A percentile compares a stretch with the other conserved stretches of the same genome.
Evolutionary conservation across 2,113 vertebrate genomes (phyloP).

Genomic region (Ammodytes marinus): DNA sequence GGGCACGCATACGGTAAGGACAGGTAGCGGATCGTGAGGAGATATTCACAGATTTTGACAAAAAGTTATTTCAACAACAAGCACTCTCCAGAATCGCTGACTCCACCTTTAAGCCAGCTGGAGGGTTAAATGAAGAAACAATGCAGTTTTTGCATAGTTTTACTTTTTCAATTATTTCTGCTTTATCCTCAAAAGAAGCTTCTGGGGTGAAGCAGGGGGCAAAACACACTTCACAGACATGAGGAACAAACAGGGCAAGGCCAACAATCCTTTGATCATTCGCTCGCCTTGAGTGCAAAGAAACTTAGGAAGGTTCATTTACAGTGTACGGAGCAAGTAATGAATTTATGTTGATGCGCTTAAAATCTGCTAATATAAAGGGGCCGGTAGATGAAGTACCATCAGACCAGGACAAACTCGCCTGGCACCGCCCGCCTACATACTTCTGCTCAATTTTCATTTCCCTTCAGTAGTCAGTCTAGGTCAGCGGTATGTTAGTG

Average conservation of each 20-base stretch:
- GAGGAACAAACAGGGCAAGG: slow-evolving; percentile 19
- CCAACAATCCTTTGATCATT: slow-evolving; percentile 59
- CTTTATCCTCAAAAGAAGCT: slow-evolving; percentile 31
- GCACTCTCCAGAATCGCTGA: no score
- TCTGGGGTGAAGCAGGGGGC: neutral
- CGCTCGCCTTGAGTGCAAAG: slow-evolving; percentile 38
- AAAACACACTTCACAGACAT: slow-evolving; percentile 33
- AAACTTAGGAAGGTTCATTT: slow-evolving; percentile 46
- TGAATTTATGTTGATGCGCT: slow-evolving; percentile 32
- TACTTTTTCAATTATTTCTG: slow-evolving; percentile 43
- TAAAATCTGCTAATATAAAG: slow-evolving; percentile 14
- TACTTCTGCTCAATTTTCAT: neutral
- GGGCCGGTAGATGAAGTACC: slow-evolving; percentile 4
- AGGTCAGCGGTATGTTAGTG: no score
- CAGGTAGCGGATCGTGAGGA: no score
- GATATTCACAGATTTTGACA: no score
- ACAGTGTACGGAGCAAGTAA: slow-evolving; percentile 12
- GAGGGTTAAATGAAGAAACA: slow-evolving; percentile 30
- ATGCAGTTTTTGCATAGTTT: slow-evolving; percentile 12
- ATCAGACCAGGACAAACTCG: neutral
- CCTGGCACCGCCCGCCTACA: neutral
- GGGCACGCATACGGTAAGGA: no score
- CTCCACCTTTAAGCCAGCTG: neutral
- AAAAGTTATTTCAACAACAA: no score
- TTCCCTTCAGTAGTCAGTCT: no score